These are phyloP conservation scores for Pseudochirops cupreus DNA, from an alignment of 2,797 vertebrate genomes.

Conservation along the genomic window DNA sequence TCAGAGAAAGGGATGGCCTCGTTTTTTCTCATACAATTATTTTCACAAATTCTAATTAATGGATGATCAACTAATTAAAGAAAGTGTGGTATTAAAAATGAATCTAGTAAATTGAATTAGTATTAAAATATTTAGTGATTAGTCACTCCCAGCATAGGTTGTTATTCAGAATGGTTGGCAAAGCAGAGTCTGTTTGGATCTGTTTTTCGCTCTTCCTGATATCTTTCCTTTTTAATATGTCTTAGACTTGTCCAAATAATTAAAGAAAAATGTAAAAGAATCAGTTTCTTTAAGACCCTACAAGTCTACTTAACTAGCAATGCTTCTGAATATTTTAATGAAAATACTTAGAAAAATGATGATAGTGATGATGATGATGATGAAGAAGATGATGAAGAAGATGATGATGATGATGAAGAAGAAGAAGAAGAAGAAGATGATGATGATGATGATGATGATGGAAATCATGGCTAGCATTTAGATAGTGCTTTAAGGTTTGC, in stretches of 20 bases:
- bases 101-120: constrained; percentile 66
- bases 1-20: constrained; percentile 57
- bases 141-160: constrained; percentile 62
- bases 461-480: not conserved
- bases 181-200: constrained; percentile 47
- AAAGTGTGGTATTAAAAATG: constrained; percentile 62
- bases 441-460: not conserved
- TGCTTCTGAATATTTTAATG: constrained; percentile 35
- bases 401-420: not conserved
- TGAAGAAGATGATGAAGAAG: too few species aligned
- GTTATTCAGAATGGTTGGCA: constrained; percentile 71
- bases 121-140: constrained; percentile 71
- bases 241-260: constrained; percentile 24
- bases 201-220: constrained; percentile 62
- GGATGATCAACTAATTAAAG: constrained; percentile 72
- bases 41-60: constrained; percentile 67
- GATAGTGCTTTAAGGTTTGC: not conserved
- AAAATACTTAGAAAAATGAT: not conserved
- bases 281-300: constrained; percentile 41
- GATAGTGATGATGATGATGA: not conserved
- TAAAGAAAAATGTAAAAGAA: constrained; percentile 39
- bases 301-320: constrained; percentile 52
- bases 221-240: constrained; percentile 62
- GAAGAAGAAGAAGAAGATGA: too few species aligned
- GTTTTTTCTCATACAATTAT: constrained; percentile 58